Evolutionary conservation across 1,140 invertebrate species (phyloP).

Genomic region (Sesamia nonagrioides): DNA sequence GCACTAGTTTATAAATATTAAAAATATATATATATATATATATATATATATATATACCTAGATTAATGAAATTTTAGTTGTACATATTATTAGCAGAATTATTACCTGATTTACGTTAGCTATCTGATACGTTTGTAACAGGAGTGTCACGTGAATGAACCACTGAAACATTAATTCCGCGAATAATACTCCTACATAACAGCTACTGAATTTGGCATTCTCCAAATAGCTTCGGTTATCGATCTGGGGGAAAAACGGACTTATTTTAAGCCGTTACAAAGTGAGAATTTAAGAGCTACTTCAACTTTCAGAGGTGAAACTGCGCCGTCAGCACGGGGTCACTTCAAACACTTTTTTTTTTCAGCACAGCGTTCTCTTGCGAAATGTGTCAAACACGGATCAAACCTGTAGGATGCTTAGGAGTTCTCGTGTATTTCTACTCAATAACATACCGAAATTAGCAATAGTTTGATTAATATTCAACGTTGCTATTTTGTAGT

Average conservation of each 20-base stretch:
- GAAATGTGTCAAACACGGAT: background rate
- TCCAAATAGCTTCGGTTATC: background rate
- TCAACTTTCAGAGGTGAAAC: conserved; percentile 3
- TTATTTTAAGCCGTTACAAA: background rate
- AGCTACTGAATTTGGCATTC: background rate
- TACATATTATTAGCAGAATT: too few species aligned
- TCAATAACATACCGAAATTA: too few species aligned
- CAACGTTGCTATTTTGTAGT: too few species aligned
- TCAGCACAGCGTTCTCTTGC: background rate
- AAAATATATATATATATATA: too few species aligned
- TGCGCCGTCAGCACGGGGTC: background rate
- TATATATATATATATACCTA: too few species aligned
- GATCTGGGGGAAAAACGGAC: background rate
- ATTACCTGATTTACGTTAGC: too few species aligned
- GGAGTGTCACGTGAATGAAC: too few species aligned
- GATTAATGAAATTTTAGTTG: too few species aligned
- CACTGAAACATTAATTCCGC: too few species aligned
- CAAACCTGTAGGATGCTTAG: background rate
- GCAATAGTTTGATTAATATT: too few species aligned
- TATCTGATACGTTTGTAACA: too few species aligned
- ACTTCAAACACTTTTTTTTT: conserved; percentile 14
- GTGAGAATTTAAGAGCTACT: background rate
- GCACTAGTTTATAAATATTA: too few species aligned
- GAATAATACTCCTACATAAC: background rate
- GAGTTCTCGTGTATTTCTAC: background rate